Conservation (phyloP, 23 tunicate genomes). For the Halocynthia aurantium region DNA sequence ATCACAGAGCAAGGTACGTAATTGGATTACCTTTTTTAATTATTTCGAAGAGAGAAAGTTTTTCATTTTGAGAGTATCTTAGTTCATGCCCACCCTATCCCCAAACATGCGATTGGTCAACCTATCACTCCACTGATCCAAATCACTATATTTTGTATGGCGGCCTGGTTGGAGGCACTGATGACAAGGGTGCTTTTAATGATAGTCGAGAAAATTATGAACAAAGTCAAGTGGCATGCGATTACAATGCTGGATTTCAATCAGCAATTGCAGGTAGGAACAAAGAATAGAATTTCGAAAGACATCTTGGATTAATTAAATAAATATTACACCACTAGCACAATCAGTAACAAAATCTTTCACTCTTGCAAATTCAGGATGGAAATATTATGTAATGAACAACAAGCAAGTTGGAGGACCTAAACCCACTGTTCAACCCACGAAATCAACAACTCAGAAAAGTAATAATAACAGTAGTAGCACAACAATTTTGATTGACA, state of each 20-base stretch:
- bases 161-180: conserved; percentile 41
- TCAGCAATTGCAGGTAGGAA: conserved; percentile 28
- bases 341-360: not conserved
- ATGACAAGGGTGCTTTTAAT: conserved; percentile 14
- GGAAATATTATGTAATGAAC: too few relatives aligned
- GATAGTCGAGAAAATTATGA: conserved; percentile 23
- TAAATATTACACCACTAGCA: not conserved
- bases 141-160: conserved; percentile 46
- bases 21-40: not conserved
- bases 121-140: conserved; percentile 8
- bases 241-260: conserved; percentile 40
- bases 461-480: too few relatives aligned
- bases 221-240: conserved; percentile 31
- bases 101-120: conserved; percentile 16
- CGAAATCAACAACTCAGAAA: too few relatives aligned
- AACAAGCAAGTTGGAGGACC: too few relatives aligned
- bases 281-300: too few relatives aligned
- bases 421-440: too few relatives aligned
- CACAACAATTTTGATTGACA: too few relatives aligned
- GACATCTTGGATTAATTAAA: not conserved
- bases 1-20: conserved; percentile 8
- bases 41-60: not conserved
- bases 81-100: conserved; percentile 33
- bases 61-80: not conserved
- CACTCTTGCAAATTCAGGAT: too few relatives aligned